A percentile compares a stretch with the other conserved stretches of the same genome.
Conservation (phyloP, 1,140 invertebrate genomes). For the Ruditapes philippinarum region DNA sequence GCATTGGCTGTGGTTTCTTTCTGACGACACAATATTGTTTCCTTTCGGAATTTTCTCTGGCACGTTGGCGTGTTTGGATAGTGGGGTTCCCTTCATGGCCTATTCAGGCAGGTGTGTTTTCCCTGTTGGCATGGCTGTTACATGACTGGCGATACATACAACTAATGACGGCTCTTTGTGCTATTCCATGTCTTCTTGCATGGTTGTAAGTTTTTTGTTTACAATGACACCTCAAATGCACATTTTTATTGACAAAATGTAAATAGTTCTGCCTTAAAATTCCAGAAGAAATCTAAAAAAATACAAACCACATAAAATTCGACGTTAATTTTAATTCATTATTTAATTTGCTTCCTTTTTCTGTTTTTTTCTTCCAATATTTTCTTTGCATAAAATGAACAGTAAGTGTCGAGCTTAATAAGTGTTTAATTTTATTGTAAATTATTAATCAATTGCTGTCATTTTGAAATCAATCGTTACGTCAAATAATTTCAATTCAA, state of each 20-base stretch:
- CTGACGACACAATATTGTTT: conserved; percentile 21
- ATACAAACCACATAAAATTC: no score
- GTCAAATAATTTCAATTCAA: no score
- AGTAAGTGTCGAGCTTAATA: no score
- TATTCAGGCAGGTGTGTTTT: conserved; percentile 19
- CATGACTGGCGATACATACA: conserved; percentile 42
- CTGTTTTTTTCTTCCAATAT: no score
- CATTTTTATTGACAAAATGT: neutral
- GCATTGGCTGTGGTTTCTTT: conserved; percentile 45
- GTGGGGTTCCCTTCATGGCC: conserved; percentile 47
- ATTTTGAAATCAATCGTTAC: no score
- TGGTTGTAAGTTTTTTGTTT: conserved; percentile 46
- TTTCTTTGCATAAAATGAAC: no score
- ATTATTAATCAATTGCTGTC: no score
- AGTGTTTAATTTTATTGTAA: no score
- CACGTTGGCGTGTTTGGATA: conserved; percentile 21
- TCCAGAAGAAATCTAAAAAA: no score
- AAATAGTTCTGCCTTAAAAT: no score
- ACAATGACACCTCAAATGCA: neutral
- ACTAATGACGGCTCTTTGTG: neutral
- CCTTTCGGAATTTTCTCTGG: conserved; percentile 2
- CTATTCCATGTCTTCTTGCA: neutral
- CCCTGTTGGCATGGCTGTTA: neutral
- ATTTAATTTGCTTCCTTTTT: no score
- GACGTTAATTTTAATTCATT: no score